Evolutionary conservation across 2,888 invertebrate species (phyloP), one percentile per base, ranked within the genome.

Genomic region (Thymelicus acteon): DNA sequence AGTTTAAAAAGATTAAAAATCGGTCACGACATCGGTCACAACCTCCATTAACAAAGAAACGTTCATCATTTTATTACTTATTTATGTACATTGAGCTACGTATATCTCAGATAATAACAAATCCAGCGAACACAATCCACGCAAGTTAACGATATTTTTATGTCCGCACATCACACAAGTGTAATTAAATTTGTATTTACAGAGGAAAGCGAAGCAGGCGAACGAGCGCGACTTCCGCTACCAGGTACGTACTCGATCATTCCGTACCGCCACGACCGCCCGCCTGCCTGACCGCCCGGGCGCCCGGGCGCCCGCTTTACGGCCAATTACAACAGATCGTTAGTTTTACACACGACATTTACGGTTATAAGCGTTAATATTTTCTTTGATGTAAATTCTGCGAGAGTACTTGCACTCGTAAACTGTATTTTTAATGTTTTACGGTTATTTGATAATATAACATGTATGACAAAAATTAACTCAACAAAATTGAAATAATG

Each of bases 181-280:
- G 39, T 67, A 60, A 62, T 61, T 61, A 52, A 67, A 60, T 48
- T 10, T 62, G n/a, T 40, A 76, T 84, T 94, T 94, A 75, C 95
- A 98, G 98, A 96, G 98, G 85, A 98, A 98, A 92, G 98, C 97
- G 60, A 98, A 98, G 86, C 98, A 98, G 90, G 98, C 98, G 19
- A 98, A 97, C 83, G 98, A 98, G 90, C 94, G 98, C 75, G 98
- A 99, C 90, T 97, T 97, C 80, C 96, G 98, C 75, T 99, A 99
- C 85, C 98, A 98, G 95, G 97, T 97, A 62, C 19, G 40, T 40
- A 39, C 39, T 44, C 39, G 60, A 67, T 58, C n/a, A 40, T 12
- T 40, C 47, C 12, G 60, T 37, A 47, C n/a, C 19, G 40, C 12
- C 15, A 44, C 8, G 12, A 10, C 8, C 44, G 8, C 44, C 44